These are phyloP conservation scores for Ochlodes sylvanus DNA, from an alignment of 2,888 invertebrate species.

Conservation along the genomic window DNA sequence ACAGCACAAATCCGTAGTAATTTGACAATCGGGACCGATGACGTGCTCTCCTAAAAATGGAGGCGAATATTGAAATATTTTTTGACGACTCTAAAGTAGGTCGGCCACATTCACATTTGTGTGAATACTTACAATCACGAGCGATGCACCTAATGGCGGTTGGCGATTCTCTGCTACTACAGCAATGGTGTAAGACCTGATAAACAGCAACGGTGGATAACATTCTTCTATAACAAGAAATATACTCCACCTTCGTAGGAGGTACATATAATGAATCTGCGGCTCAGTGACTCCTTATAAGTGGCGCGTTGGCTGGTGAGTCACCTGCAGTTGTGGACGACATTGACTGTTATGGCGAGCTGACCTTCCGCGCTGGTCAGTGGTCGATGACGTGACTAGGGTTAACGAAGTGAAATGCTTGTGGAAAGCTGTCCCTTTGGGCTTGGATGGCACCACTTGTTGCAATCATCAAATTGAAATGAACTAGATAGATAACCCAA, in stretches of 20 bases:
- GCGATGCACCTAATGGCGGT: too few species aligned
- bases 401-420: conserved; percentile 32
- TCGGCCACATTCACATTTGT: too few species aligned
- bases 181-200: too few species aligned
- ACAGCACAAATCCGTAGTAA: too few species aligned
- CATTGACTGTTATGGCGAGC: conserved; percentile 30
- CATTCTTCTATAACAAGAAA: neutral
- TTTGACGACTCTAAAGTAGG: too few species aligned
- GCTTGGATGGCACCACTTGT: neutral
- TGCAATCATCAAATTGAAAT: neutral
- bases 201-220: too few species aligned
- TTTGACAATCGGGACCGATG: too few species aligned
- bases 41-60: too few species aligned
- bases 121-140: too few species aligned
- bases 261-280: neutral
- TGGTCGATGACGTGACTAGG: conserved; percentile 25
- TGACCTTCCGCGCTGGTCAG: conserved; percentile 12
- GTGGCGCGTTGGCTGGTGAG: neutral
- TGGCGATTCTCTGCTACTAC: too few species aligned
- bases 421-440: conserved; percentile 21
- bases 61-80: too few species aligned
- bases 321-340: conserved; percentile 19
- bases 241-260: neutral
- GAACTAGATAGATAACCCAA: neutral
- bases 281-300: neutral